Conservation (phyloP, 1,140 invertebrate genomes). For the Gonioctena quinquepunctata region DNA sequence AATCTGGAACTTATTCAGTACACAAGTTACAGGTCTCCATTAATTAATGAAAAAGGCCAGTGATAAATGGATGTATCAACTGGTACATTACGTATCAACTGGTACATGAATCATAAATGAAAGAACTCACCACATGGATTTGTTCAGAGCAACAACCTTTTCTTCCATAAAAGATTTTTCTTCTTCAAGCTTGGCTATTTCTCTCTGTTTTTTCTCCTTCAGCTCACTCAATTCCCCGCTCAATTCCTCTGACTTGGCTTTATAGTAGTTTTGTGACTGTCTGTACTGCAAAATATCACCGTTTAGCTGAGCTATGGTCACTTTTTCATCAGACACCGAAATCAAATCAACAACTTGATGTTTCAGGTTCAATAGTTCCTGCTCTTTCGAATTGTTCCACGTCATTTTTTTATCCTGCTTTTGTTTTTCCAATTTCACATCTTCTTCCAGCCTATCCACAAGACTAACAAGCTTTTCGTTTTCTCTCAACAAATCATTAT, state of each 20-base stretch:
- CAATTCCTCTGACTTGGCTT: slow-evolving; percentile 37
- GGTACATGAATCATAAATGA: too few relatives aligned
- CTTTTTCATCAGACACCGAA: slow-evolving; percentile 65
- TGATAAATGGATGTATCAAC: too few relatives aligned
- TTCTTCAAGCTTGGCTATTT: slow-evolving; percentile 6
- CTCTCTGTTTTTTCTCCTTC: slow-evolving; percentile 25
- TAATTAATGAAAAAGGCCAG: too few relatives aligned
- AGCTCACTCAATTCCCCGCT: slow-evolving; percentile 31
- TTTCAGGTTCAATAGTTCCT: slow-evolving; percentile 65
- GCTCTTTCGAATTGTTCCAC: slow-evolving; percentile 51
- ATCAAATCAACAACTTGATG: slow-evolving; percentile 70
- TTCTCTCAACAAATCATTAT: slow-evolving; percentile 34
- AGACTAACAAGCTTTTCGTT: slow-evolving; percentile 40
- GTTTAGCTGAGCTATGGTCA: slow-evolving; percentile 62
- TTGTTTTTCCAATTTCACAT: slow-evolving; percentile 31
- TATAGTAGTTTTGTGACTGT: slow-evolving; percentile 34
- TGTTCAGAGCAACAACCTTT: slow-evolving; percentile 16
- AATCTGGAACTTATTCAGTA: too few relatives aligned
- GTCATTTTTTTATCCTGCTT: background rate
- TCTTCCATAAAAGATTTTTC: slow-evolving; percentile 4
- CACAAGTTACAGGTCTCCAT: too few relatives aligned
- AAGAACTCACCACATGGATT: slow-evolving; percentile 33
- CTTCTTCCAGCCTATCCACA: slow-evolving; percentile 45
- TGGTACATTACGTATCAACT: too few relatives aligned
- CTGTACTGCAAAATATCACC: slow-evolving; percentile 43